A percentile compares a stretch with the other conserved stretches of the same genome.
Evolutionary conservation across 2,113 vertebrate species (phyloP).

Genomic region (Neofelis nebulosa): DNA sequence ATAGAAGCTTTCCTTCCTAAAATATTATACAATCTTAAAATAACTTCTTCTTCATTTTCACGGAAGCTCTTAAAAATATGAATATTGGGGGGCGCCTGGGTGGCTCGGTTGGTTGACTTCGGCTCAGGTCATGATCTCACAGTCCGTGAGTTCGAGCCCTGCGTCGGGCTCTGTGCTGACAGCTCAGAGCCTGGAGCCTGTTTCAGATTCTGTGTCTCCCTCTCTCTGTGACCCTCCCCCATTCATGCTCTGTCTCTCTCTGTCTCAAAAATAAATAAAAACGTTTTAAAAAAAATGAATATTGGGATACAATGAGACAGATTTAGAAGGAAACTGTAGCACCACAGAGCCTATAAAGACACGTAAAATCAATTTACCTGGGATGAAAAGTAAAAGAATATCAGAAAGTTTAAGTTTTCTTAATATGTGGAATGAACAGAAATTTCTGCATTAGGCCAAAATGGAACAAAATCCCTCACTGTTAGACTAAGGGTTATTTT

Average conservation of each 20-base stretch:
- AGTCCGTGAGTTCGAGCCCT: too few species aligned
- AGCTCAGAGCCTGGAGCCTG: too few species aligned
- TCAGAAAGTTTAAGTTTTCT: background rate
- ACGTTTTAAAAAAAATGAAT: background rate
- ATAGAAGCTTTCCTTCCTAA: background rate
- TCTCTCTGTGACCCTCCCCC: too few species aligned
- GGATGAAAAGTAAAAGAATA: background rate
- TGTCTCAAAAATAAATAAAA: too few species aligned
- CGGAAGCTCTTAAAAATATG: background rate
- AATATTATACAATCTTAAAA: conserved; percentile 18
- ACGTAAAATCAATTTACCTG: background rate
- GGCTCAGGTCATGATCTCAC: too few species aligned
- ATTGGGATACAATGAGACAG: background rate
- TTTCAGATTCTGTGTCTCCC: too few species aligned
- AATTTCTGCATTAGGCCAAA: background rate
- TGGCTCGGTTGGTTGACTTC: too few species aligned
- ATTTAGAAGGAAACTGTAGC: background rate
- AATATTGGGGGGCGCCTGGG: background rate
- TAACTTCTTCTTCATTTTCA: background rate
- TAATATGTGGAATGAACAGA: background rate
- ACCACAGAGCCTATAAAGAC: background rate
- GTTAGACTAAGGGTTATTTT: background rate
- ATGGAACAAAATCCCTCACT: background rate
- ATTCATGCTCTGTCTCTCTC: too few species aligned
- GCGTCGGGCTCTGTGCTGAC: too few species aligned